phyloP scores from a whole-genome alignment of 2,888 invertebrate species.

The Cepaea hortensis region DNA sequence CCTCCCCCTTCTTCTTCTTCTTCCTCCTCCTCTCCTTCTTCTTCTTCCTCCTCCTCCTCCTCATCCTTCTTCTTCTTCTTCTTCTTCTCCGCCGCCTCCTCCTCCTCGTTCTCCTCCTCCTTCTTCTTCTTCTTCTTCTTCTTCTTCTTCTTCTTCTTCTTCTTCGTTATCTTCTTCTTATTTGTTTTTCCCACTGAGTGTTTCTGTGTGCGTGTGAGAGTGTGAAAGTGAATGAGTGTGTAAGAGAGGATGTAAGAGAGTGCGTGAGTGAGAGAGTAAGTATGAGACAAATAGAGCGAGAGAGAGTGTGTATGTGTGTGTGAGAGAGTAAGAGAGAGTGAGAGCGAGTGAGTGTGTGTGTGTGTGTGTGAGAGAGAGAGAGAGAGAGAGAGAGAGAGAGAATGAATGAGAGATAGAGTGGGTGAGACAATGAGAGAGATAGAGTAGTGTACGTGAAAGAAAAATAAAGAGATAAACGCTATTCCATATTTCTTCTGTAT shows the following conservation, averaged over 20 bases:
- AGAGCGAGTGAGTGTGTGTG: background rate
- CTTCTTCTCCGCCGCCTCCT: background rate
- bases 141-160: no score
- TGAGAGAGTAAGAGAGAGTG: background rate
- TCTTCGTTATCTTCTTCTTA: no score
- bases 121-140: constrained; percentile 5
- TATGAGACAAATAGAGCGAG: no score
- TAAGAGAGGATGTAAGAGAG: background rate
- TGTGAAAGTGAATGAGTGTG: background rate
- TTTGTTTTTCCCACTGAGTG: background rate
- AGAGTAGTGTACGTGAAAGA: no score
- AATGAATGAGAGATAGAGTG: no score
- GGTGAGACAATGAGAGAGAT: no score
- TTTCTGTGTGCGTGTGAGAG: background rate
- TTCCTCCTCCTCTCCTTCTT: no score
- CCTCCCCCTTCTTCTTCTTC: no score
- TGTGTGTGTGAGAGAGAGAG: background rate
- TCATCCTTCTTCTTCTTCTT: constrained; percentile 11
- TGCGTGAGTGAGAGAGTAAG: background rate
- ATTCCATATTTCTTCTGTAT: no score
- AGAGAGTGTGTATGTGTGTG: background rate
- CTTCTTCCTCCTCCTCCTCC: no score
- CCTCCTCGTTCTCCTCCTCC: background rate
- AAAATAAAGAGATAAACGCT: no score
- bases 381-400: background rate